Evolutionary conservation across 2,888 invertebrate species (phyloP).

Genomic region (Hermaeophaga mercurialis): DNA sequence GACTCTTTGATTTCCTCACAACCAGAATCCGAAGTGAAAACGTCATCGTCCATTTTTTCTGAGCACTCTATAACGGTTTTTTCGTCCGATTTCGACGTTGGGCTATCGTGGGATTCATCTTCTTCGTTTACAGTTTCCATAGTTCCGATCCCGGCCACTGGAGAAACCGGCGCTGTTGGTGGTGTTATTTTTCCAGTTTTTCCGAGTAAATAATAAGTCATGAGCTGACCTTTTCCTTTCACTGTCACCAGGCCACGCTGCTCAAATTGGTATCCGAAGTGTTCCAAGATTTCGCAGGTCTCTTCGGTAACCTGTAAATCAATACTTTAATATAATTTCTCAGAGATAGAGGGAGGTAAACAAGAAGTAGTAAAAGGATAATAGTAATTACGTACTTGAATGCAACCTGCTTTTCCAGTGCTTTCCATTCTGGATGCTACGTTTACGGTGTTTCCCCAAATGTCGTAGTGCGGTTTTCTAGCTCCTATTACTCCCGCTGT

Average conservation of each 20-base stretch:
- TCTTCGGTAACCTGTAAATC: slow-evolving; percentile 86
- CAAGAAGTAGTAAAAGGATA: no score
- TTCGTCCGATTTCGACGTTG: slow-evolving; percentile 55
- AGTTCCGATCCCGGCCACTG: slow-evolving; percentile 44
- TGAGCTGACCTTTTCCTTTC: slow-evolving; percentile 95
- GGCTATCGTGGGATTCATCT: slow-evolving; percentile 56
- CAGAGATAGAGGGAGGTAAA: no score
- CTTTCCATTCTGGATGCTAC: slow-evolving; percentile 98
- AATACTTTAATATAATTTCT: no score
- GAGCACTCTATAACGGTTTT: slow-evolving; percentile 54
- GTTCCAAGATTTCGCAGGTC: slow-evolving; percentile 85
- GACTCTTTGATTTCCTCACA: slow-evolving; percentile 49
- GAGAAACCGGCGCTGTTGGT: slow-evolving; percentile 53
- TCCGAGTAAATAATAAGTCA: slow-evolving; percentile 89
- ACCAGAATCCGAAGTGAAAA: slow-evolving; percentile 48
- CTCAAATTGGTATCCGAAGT: slow-evolving; percentile 91
- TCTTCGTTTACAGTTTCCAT: slow-evolving; percentile 58
- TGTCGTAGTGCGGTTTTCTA: slow-evolving; percentile 93
- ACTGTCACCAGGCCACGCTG: slow-evolving; percentile 94
- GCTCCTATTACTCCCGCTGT: slow-evolving; percentile 96
- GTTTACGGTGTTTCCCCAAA: slow-evolving; percentile 97
- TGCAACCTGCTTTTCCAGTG: slow-evolving; percentile 92
- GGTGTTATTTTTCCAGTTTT: slow-evolving; percentile 58
- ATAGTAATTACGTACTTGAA: slow-evolving; percentile 78
- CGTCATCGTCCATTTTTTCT: slow-evolving; percentile 50